phyloP scores from a whole-genome alignment of 2,888 invertebrate species.

The Elysia crispata region DNA sequence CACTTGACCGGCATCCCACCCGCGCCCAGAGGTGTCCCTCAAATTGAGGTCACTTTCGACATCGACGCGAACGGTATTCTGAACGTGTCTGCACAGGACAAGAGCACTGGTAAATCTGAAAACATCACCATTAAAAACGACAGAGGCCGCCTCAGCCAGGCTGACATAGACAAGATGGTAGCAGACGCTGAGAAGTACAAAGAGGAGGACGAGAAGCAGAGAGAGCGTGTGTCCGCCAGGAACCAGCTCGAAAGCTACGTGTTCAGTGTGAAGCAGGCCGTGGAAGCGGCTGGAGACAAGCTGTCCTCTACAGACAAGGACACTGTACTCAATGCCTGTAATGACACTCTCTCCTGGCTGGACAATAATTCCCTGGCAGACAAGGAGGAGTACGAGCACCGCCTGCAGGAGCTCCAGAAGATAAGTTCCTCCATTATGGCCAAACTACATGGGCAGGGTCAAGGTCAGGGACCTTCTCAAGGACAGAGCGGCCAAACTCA shows the following conservation, averaged over 20 bases:
- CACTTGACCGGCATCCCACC: conserved; percentile 72
- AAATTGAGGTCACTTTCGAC: conserved; percentile 84
- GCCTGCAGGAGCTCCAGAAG: conserved; percentile 86
- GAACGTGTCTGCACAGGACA: conserved; percentile 81
- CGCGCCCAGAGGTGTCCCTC: conserved; percentile 70
- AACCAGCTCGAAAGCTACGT: conserved; percentile 69
- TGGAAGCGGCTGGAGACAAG: conserved; percentile 79
- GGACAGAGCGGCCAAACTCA: conserved; percentile 55
- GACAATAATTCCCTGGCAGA: conserved; percentile 88
- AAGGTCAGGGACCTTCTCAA: conserved; percentile 11
- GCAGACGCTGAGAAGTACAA: conserved; percentile 71
- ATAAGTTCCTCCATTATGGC: conserved; percentile 89
- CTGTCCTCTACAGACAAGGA: conserved; percentile 84
- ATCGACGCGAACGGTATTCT: conserved; percentile 92
- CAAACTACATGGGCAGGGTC: conserved; percentile 66
- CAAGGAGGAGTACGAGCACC: conserved; percentile 86
- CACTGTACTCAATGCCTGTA: conserved; percentile 79
- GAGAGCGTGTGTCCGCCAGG: conserved; percentile 64
- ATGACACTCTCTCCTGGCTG: conserved; percentile 87
- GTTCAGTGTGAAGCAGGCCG: conserved; percentile 79
- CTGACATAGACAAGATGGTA: conserved; percentile 88
- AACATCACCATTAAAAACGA: conserved; percentile 92
- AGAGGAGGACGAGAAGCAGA: conserved; percentile 73
- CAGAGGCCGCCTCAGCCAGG: conserved; percentile 89
- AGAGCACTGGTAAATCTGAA: conserved; percentile 87